Conservation (phyloP, 2,113 vertebrate genomes). For the Aldabrachelys gigantea region DNA sequence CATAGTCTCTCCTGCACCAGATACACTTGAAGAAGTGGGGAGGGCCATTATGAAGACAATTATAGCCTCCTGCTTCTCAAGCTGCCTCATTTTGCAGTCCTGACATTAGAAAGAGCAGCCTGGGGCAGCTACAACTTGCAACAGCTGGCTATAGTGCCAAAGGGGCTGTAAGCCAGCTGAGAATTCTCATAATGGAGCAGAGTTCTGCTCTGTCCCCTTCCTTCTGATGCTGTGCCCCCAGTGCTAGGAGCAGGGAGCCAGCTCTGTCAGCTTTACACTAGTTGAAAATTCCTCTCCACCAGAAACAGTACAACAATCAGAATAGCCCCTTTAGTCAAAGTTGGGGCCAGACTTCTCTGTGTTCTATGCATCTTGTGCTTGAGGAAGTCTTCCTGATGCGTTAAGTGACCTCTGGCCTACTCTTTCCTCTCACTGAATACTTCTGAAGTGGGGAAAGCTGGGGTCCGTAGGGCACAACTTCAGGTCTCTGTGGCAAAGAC, state of each 20-base stretch:
- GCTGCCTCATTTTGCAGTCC: neutral
- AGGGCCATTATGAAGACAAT: neutral
- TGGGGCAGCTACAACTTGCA: neutral
- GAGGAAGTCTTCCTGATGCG: neutral
- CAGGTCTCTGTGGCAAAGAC: neutral
- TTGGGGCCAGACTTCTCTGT: neutral
- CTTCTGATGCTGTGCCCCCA: neutral
- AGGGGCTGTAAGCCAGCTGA: neutral
- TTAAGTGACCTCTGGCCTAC: neutral
- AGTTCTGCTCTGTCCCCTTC: neutral
- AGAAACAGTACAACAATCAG: neutral
- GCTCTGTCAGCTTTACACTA: neutral
- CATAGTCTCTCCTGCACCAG: neutral
- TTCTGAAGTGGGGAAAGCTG: neutral
- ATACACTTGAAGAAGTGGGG: neutral
- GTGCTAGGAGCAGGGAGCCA: neutral
- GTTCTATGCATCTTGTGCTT: neutral
- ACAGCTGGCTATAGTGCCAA: neutral
- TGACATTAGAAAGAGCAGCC: neutral
- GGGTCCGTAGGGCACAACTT: neutral
- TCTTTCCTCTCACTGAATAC: neutral
- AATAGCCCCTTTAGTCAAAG: neutral
- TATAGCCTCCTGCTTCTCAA: neutral
- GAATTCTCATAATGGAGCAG: neutral
- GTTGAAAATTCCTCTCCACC: neutral